A percentile compares a stretch with the other conserved stretches of the same genome.
Evolutionary conservation across 2,888 invertebrate species (phyloP).

Genomic region (Lacanobia oleracea): DNA sequence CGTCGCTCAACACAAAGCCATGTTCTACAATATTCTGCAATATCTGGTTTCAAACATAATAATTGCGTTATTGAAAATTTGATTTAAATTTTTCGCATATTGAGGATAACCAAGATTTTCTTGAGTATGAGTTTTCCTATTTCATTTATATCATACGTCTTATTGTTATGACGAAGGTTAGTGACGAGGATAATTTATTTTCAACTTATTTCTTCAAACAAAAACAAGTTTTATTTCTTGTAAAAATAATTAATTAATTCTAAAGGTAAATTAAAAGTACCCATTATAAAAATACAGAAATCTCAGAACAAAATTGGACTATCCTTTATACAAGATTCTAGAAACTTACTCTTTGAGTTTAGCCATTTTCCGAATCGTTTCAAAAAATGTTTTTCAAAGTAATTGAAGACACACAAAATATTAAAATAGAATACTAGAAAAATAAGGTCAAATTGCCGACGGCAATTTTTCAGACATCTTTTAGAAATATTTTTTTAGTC

Average conservation of each 20-base stretch:
- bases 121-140: neutral
- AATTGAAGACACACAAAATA: slow-evolving; percentile 5
- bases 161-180: too few species aligned
- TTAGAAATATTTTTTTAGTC: neutral
- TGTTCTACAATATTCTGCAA: slow-evolving; percentile 33
- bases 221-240: neutral
- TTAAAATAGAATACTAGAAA: neutral
- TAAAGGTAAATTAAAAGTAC: too few species aligned
- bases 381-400: neutral
- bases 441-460: neutral
- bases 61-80: slow-evolving; percentile 21
- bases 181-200: neutral
- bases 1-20: slow-evolving; percentile 33
- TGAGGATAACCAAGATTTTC: neutral
- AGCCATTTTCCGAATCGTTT: neutral
- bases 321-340: neutral
- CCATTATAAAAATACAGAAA: neutral
- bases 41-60: slow-evolving; percentile 22
- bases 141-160: neutral
- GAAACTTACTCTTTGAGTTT: neutral
- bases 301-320: neutral
- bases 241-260: too few species aligned
- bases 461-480: neutral
- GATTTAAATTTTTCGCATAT: slow-evolving; percentile 7
- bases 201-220: neutral